phyloP scores from a whole-genome alignment of 2,113 vertebrate genomes.

The Gobiocypris rarus region DNA sequence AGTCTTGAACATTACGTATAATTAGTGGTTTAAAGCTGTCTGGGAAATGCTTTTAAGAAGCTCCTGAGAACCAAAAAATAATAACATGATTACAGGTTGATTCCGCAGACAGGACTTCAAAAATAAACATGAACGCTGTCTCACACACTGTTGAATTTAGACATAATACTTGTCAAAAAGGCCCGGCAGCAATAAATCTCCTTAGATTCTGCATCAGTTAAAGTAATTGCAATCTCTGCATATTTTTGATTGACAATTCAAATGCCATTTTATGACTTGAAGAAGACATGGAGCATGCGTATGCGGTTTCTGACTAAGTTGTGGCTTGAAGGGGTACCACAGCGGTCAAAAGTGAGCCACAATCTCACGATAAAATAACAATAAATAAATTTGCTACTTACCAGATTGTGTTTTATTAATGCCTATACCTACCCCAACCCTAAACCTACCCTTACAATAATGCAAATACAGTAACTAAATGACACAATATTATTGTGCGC shows the following conservation, averaged over 20 bases:
- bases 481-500: too few species aligned
- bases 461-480: too few species aligned
- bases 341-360: too few species aligned
- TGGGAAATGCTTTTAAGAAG: slow-evolving; percentile 1
- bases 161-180: neutral
- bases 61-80: neutral
- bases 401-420: too few species aligned
- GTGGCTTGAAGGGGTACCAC: too few species aligned
- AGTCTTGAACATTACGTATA: neutral
- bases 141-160: neutral
- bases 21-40: neutral
- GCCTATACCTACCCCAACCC: too few species aligned
- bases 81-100: slow-evolving; percentile 15
- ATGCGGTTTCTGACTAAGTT: too few species aligned
- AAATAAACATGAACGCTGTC: neutral
- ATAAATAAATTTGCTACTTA: too few species aligned
- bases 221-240: neutral
- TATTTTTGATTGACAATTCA: neutral
- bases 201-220: neutral
- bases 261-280: neutral
- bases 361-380: too few species aligned
- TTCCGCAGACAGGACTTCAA: neutral
- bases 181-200: neutral
- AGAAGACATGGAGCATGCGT: too few species aligned
- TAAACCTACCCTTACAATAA: too few species aligned